Base-by-base conservation (phyloP, 1,140 invertebrate species). In the Penaeus vannamei region DNA sequence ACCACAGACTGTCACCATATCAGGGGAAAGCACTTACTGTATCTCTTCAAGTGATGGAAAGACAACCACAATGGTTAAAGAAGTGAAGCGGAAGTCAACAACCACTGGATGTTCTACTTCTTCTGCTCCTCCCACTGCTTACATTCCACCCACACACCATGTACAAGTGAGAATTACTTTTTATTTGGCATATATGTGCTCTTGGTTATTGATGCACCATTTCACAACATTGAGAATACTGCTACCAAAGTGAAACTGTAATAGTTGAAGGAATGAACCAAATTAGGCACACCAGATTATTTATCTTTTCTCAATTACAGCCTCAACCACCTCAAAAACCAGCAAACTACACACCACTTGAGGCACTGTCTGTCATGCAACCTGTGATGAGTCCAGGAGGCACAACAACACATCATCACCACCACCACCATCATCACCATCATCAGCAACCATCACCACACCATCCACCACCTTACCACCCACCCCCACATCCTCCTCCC, bases 321-420 rank as follows among this genome's bases (percentile, higher is more conserved):
- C 84, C 84, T 42, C 86, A 85, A 59, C 86, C 84, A 17, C 90
- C 86, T 20, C 86, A 89, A 59, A 69, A 85, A 26, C 59, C 86
- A 26, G 76, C 77, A 20, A 91, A 79, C 84, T 97, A 97, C 92
- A 97, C 96, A 61, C 96, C 96, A 23, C 94, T 97, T 62, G 96
- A 96, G 80, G 96, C 97, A n/a, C 93, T 97, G 86, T 97, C 96
- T 62, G 97, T 95, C 90, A 97, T 97, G 97, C 95, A 97, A 93
- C 96, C 96, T 46, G 85, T 90, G 19, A 86, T 91, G 86, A 86
- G 87, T 84, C 84, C 91, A 53, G 60, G 84, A 20, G 83, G 77
- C n/a, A 66, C 87, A 46, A 36, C 87, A 84, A 26, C 72, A 61
- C 81, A 86, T 84, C 85, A 89, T 53, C 69, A 86, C 62, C 91